A percentile compares a stretch with the other conserved stretches of the same genome.
Conservation (phyloP, 2,888 invertebrate species). For the Platycheirus rosarum region DNA sequence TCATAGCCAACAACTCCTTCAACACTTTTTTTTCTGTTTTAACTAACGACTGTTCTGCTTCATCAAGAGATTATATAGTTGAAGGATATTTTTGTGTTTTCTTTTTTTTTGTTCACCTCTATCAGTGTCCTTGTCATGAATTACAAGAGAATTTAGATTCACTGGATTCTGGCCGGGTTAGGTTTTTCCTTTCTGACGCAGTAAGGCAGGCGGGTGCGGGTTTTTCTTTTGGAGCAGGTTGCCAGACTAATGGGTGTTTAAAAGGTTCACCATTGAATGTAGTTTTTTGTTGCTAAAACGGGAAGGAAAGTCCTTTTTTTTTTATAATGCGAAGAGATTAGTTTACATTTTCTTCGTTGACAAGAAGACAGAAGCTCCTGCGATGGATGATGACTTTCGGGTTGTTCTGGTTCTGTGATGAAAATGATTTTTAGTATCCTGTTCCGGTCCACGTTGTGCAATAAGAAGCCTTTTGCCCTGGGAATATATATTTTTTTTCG, state of each 20-base stretch:
- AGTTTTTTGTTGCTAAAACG: constrained; percentile 33
- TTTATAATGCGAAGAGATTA: constrained; percentile 43
- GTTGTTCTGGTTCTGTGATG: constrained; percentile 16
- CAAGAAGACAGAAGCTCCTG: constrained; percentile 30
- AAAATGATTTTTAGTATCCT: constrained; percentile 46
- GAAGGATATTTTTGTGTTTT: constrained; percentile 47
- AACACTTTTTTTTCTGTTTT: too few relatives aligned
- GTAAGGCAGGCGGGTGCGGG: constrained; percentile 16
- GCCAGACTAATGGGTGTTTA: constrained; percentile 61
- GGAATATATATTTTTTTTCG: neutral
- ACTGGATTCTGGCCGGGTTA: constrained; percentile 28
- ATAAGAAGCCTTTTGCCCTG: constrained; percentile 13
- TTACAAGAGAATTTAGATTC: constrained; percentile 71
- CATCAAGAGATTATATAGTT: constrained; percentile 66
- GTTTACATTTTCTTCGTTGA: constrained; percentile 53
- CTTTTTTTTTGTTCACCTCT: constrained; percentile 24
- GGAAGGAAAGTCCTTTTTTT: constrained; percentile 27
- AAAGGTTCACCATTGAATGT: constrained; percentile 34
- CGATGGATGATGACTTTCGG: constrained; percentile 10
- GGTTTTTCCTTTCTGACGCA: constrained; percentile 26
- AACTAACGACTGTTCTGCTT: constrained; percentile 70
- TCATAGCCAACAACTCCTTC: constrained; percentile 1
- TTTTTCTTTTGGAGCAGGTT: constrained; percentile 10
- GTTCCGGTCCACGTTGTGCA: constrained; percentile 25
- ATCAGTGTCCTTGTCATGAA: constrained; percentile 66